Conservation (phyloP, 2,888 invertebrate species). For the Leucania comma region DNA sequence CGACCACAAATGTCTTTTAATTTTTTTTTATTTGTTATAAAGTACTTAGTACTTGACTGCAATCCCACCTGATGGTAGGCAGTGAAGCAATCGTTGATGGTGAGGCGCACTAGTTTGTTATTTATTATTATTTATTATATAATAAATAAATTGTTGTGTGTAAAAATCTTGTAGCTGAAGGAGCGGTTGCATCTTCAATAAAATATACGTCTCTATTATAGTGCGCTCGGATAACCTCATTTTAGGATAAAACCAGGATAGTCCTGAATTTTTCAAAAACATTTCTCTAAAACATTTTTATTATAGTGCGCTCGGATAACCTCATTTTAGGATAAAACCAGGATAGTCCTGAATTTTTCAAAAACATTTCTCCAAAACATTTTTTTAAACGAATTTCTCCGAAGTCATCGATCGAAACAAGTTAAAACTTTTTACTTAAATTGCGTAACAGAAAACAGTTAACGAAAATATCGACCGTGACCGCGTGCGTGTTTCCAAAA, state of each 20-base stretch:
- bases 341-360: neutral
- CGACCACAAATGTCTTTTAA: too few species aligned
- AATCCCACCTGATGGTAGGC: too few species aligned
- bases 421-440: slow-evolving; percentile 17
- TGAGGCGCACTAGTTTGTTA: too few species aligned
- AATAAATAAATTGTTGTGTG: neutral
- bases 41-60: too few species aligned
- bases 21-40: too few species aligned
- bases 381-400: neutral
- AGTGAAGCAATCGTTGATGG: too few species aligned
- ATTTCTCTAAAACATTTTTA: neutral
- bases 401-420: slow-evolving; percentile 5
- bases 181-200: neutral
- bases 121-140: too few species aligned
- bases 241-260: neutral
- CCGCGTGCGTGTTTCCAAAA: slow-evolving; percentile 44
- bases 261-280: neutral
- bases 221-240: neutral
- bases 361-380: neutral
- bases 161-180: neutral
- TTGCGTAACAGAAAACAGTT: slow-evolving; percentile 53
- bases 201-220: neutral
- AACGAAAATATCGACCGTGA: slow-evolving; percentile 51
- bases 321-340: neutral
- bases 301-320: neutral